Evolutionary conservation across 2,888 invertebrate species (phyloP).

Genomic region (Phyllotreta cruciferae): DNA sequence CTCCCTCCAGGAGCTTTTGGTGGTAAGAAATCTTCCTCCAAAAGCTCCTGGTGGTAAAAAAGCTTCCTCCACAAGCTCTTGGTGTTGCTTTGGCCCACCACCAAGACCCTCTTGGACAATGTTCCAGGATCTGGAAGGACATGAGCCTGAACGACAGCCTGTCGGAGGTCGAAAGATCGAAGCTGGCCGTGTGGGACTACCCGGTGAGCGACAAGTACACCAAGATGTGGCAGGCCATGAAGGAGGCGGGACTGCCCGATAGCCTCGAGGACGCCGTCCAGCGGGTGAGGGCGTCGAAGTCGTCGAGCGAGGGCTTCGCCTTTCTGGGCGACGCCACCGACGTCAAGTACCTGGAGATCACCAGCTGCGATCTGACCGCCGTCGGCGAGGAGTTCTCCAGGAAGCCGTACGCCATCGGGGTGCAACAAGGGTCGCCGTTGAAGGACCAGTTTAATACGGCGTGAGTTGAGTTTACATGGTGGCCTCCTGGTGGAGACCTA

Average conservation of each 20-base stretch:
- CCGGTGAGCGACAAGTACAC: slow-evolving; percentile 98
- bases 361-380: slow-evolving; percentile 87
- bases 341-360: slow-evolving; percentile 76
- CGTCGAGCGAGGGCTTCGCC: slow-evolving; percentile 70
- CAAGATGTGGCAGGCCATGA: slow-evolving; percentile 98
- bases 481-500: slow-evolving; percentile 42
- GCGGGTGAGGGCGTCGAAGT: slow-evolving; percentile 71
- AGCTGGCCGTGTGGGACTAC: slow-evolving; percentile 98
- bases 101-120: neutral
- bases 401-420: slow-evolving; percentile 96
- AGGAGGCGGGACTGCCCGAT: slow-evolving; percentile 79
- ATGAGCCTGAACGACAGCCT: slow-evolving; percentile 96
- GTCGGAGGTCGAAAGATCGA: slow-evolving; percentile 86
- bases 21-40: no score
- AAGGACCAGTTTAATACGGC: slow-evolving; percentile 95
- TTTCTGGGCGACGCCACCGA: slow-evolving; percentile 83
- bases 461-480: no score
- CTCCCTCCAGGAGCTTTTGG: no score
- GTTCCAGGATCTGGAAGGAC: slow-evolving; percentile 92
- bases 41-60: no score
- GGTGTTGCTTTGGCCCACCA: no score
- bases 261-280: slow-evolving; percentile 80
- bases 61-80: no score
- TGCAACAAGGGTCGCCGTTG: slow-evolving; percentile 93
- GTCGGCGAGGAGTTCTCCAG: slow-evolving; percentile 97